phyloP scores from a whole-genome alignment of 2,888 invertebrate species.

The Himalopsyche anomala region DNA sequence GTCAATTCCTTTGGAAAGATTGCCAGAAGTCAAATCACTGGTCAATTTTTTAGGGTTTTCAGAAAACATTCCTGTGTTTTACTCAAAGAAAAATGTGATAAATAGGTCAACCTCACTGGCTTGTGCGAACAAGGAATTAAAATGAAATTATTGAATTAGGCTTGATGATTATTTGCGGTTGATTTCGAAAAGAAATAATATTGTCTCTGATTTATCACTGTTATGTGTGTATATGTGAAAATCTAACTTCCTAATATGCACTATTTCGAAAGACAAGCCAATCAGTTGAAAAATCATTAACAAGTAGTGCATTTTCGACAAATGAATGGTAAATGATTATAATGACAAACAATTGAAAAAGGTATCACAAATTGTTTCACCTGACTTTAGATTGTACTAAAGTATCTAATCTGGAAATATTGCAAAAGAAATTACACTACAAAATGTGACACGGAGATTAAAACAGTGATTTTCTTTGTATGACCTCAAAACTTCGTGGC shows the following conservation, averaged over 20 bases:
- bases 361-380: no score
- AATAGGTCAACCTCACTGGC: background rate
- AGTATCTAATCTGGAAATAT: no score
- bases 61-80: slow-evolving; percentile 12
- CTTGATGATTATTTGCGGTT: no score
- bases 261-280: background rate
- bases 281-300: background rate
- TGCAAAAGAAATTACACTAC: no score
- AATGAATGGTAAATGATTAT: background rate
- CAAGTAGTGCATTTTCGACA: slow-evolving; percentile 53
- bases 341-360: no score
- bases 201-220: background rate
- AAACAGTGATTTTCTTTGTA: no score
- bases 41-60: background rate
- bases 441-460: no score
- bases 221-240: background rate
- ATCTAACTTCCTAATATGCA: background rate
- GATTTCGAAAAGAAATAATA: no score
- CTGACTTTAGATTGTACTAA: no score
- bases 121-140: no score
- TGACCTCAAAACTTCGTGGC: no score
- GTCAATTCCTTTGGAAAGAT: slow-evolving; percentile 37
- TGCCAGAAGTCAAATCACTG: slow-evolving; percentile 16
- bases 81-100: background rate
- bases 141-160: no score